A percentile compares a stretch with the other conserved stretches of the same genome.
These are phyloP conservation scores for Pterostichus madidus DNA, from an alignment of 2,888 invertebrate species.

Conservation along the genomic window DNA sequence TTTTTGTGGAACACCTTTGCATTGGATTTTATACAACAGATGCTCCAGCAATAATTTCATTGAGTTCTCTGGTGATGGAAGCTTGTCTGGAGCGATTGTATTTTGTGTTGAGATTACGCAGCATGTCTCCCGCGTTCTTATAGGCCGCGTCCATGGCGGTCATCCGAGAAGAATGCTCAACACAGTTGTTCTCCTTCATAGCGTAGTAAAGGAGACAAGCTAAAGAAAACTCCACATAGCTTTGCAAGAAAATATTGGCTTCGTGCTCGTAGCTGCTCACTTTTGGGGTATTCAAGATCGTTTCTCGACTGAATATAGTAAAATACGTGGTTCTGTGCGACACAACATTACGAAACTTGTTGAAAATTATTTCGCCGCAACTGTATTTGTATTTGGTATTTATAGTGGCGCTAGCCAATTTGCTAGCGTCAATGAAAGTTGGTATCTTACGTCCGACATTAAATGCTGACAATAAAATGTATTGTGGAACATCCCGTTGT, in stretches of 20 bases:
- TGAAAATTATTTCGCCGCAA: not conserved
- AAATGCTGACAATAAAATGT: slow-evolving; percentile 87
- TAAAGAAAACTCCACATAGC: slow-evolving; percentile 74
- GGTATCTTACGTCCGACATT: slow-evolving; percentile 93
- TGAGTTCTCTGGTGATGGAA: slow-evolving; percentile 94
- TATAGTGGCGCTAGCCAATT: slow-evolving; percentile 87
- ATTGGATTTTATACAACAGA: slow-evolving; percentile 81
- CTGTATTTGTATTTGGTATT: slow-evolving; percentile 84
- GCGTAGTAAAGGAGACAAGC: slow-evolving; percentile 93
- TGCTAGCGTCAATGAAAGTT: slow-evolving; percentile 90
- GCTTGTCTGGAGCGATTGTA: slow-evolving; percentile 98
- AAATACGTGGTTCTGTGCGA: not conserved
- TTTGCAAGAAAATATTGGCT: not conserved
- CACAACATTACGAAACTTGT: not conserved
- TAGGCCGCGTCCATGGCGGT: slow-evolving; percentile 98
- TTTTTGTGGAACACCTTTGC: too few relatives aligned
- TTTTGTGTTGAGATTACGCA: slow-evolving; percentile 92
- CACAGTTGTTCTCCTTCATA: slow-evolving; percentile 95
- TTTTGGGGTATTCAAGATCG: not conserved
- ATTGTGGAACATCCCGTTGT: not conserved
- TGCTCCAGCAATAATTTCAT: slow-evolving; percentile 97
- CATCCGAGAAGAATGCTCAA: slow-evolving; percentile 97
- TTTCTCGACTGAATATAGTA: not conserved
- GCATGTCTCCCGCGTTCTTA: slow-evolving; percentile 99
- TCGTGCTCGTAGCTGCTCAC: not conserved